Evolutionary conservation across 1,140 invertebrate genomes (phyloP), one percentile per base, ranked within the genome.

Genomic region (Copidosoma floridanum): DNA sequence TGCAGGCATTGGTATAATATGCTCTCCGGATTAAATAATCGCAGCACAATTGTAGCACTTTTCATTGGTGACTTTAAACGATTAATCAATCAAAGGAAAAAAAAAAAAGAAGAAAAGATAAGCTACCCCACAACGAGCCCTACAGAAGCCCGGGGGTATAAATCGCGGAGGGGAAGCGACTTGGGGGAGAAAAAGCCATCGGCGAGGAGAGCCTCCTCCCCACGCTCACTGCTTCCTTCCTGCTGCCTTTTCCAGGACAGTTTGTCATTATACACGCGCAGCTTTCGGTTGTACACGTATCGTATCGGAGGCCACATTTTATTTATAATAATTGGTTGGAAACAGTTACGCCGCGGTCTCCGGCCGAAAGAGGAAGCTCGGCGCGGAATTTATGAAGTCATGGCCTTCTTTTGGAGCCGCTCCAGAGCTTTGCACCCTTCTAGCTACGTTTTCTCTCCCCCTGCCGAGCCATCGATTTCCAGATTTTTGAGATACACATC

Each of bases 321-420:
- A 76, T 75, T 76, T 76, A 75, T 75, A 76, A 76, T 76, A 76
- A 76, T 76, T 73, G 73, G 72, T 74, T 73, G 63, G 71, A 72
- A 75, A 75, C 73, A 74, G 74, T 76, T 76, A 75, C 66, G 71
- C 57, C 68, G 65, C 71, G n/a, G 70, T 66, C 69, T 53, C 57
- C 65, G 66, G 46, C 59, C 48, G 53, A 46, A n/a, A n/a, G n/a
- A n/a, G n/a, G n/a, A n/a, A n/a, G n/a, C n/a, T n/a, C n/a, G n/a
- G 26, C 38, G 54, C 26, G 61, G 65, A 68, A 76, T 76, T 76
- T 76, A 76, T 76, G 73, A 75, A 76, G 73, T 76, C 68, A 65
- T 57, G 66, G 65, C 12, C 23, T 66, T 71, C 69, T 74, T 65
- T 76, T 76, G 74, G 74, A 76, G 68, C 67, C 68, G 64, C 66